These are phyloP conservation scores for Oreochromis aureus DNA, from an alignment of 2,113 vertebrate species.

Conservation along the genomic window DNA sequence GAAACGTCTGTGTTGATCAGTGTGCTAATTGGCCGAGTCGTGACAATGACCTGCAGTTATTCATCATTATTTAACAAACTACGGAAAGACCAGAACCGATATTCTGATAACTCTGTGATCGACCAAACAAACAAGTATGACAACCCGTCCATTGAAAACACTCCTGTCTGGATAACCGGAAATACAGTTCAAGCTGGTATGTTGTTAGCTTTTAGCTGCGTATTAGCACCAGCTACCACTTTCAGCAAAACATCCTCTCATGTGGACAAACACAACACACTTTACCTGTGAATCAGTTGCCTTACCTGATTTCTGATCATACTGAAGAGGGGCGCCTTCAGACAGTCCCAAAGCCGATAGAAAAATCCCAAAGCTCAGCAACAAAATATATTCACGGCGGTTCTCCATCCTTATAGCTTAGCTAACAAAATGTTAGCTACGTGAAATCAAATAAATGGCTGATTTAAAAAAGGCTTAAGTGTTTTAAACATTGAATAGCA, in stretches of 20 bases:
- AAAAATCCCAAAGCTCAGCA: conserved; percentile 57
- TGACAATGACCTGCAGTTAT: background rate
- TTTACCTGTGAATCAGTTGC: background rate
- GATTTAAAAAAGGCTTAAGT: background rate
- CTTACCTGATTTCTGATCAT: conserved; percentile 66
- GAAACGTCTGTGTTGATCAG: background rate
- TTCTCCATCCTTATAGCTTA: conserved; percentile 63
- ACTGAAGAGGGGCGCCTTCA: conserved; percentile 66
- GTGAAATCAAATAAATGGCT: background rate
- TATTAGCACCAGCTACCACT: conserved; percentile 16
- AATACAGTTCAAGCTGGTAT: background rate
- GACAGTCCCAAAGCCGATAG: conserved; percentile 40
- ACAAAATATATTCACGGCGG: conserved; percentile 59
- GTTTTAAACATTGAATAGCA: conserved; percentile 29
- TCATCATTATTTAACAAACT: background rate
- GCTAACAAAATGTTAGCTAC: conserved; percentile 31
- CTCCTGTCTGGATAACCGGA: background rate
- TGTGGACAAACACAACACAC: background rate
- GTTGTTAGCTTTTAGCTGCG: conserved; percentile 45
- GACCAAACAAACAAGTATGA: background rate
- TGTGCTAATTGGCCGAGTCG: background rate
- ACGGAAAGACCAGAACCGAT: background rate
- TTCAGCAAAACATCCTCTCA: background rate
- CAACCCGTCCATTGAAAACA: background rate
- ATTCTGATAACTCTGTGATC: background rate